Base-by-base conservation (phyloP, 2,888 invertebrate species). In the Corythucha ciliata region DNA sequence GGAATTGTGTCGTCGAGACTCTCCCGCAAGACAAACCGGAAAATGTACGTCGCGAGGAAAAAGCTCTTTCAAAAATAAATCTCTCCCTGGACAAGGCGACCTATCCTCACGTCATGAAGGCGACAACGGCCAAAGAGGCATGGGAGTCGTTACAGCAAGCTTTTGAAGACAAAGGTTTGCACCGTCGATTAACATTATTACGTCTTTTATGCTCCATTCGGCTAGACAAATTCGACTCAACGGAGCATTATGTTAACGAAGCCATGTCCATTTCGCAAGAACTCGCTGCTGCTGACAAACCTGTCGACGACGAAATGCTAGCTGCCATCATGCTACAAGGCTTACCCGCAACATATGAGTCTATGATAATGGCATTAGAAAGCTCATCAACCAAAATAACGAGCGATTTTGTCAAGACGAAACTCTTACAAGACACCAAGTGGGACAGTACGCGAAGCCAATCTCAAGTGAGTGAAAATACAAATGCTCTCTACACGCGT, bases 221-320 rank as follows among this genome's bases (percentile, higher is more conserved):
- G 24, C 18, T 16, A 14, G 24, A 33, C 21, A n/a, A 32, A 16
- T 42, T 41, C 10, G 18, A 21, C 10, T n/a, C 39, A 12, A 48
- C 39, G 42, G 48, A 48, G 16, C 10, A 41, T 4, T 53, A 53
- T 14, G 41, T 49, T 1, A 49, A 53, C 44, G 48, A 49, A 20
- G 29, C 21, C 2, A 21, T 49, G 42, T 16, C 14, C 4, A n/a
- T 41, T 2, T n/a, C 42, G 2, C 42, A 44, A 16, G 4, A 49
- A 46, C 14, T 49, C 1, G 18, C 26, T 16, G 20, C 18, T 20
- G 16, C 20, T 10, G 27, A 44, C 18, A 29, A 39, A 26, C 16
- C 18, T 4, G 6, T 48, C 22, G 49, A 49, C 22, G 41, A 49
- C n/a, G 42, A 49, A 29, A 22, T 49, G 1, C 16, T 49, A 14